Percentiles rank a stretch among this genome's conserved stretches.
Conservation (phyloP, 2,797 vertebrate genomes). For the Varecia variegata region DNA sequence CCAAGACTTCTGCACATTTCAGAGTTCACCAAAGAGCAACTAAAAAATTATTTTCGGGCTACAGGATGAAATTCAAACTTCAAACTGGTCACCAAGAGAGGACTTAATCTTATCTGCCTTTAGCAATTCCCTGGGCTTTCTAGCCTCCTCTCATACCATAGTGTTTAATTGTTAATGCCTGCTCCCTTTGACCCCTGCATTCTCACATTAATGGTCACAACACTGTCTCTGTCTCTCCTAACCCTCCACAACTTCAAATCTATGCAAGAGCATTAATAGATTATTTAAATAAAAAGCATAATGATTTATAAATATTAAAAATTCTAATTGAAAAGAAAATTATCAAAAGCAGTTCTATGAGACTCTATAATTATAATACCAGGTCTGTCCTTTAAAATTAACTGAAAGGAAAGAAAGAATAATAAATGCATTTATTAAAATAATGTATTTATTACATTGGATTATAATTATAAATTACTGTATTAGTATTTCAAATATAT, state of each 20-base stretch:
- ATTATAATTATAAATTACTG: background rate
- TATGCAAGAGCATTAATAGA: background rate
- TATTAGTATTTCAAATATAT: background rate
- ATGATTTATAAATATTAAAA: background rate
- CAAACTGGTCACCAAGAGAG: conserved; percentile 17
- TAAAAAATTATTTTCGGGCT: conserved; percentile 45
- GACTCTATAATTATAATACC: background rate
- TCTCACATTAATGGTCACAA: conserved; percentile 1
- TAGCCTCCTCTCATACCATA: background rate
- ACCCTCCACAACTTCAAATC: background rate
- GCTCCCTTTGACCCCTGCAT: background rate
- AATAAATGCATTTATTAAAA: conserved; percentile 4
- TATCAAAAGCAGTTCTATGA: background rate
- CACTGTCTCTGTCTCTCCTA: background rate
- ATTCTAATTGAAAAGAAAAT: conserved; percentile 6
- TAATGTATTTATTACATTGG: conserved; percentile 5
- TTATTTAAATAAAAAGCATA: conserved; percentile 29
- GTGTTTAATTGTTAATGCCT: background rate
- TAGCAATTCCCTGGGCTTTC: background rate
- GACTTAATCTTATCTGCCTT: background rate
- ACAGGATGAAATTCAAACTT: conserved; percentile 48
- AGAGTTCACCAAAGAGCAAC: conserved; percentile 33
- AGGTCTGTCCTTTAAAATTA: background rate
- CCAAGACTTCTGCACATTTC: background rate
- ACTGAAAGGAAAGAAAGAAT: conserved; percentile 3